phyloP scores from a whole-genome alignment of 2,797 vertebrate species.

The Anas flavirostris region DNA sequence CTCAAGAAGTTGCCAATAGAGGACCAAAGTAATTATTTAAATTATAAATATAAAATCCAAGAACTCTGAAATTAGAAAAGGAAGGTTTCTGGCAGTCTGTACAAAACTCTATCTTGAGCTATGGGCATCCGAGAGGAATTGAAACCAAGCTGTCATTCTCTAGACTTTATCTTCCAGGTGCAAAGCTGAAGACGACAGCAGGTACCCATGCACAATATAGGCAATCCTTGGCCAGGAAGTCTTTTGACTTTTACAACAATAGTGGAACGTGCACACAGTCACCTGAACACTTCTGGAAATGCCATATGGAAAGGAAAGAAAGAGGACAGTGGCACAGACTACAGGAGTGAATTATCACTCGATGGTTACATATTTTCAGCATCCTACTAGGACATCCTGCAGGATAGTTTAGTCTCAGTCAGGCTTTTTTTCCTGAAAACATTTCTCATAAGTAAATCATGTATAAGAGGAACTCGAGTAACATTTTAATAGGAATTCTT shows the following conservation, averaged over 20 bases:
- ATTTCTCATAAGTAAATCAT: slow-evolving; percentile 63
- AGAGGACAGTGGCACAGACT: background rate
- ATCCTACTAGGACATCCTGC: slow-evolving; percentile 67
- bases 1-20: background rate
- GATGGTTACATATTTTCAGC: slow-evolving; percentile 31
- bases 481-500: slow-evolving; percentile 66
- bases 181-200: background rate
- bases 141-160: background rate
- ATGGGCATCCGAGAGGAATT: background rate
- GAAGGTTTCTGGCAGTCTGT: background rate
- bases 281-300: slow-evolving; percentile 7
- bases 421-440: slow-evolving; percentile 65
- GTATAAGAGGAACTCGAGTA: slow-evolving; percentile 64
- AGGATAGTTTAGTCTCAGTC: slow-evolving; percentile 65
- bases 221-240: background rate
- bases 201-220: background rate
- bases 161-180: background rate
- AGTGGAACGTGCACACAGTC: background rate
- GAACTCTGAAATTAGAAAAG: background rate
- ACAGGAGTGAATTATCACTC: slow-evolving; percentile 39
- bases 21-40: background rate
- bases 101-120: background rate
- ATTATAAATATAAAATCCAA: background rate
- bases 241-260: background rate
- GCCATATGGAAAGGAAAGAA: background rate